Evolutionary conservation across 2,888 invertebrate genomes (phyloP).

Genomic region (Acanthosoma haemorrhoidale): DNA sequence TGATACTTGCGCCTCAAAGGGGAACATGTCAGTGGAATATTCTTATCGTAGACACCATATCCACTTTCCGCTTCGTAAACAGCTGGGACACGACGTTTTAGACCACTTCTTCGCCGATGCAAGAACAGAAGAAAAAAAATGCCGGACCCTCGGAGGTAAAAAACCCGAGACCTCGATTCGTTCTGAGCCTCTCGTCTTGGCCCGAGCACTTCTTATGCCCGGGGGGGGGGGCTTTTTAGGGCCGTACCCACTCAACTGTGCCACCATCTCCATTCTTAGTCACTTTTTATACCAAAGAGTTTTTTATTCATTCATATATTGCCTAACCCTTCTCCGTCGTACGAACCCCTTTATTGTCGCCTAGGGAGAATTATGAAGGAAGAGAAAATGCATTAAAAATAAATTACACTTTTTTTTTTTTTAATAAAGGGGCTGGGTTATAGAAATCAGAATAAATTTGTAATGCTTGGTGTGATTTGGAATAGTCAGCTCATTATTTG

Average conservation of each 20-base stretch:
- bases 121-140: not conserved
- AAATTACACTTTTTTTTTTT: not conserved
- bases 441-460: too few relatives aligned
- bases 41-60: too few relatives aligned
- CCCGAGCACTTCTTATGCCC: not conserved
- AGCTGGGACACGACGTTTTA: too few relatives aligned
- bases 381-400: not conserved
- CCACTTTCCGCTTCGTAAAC: too few relatives aligned
- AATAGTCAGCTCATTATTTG: too few relatives aligned
- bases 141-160: not conserved
- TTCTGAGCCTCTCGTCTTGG: not conserved
- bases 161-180: conserved; percentile 8
- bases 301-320: not conserved
- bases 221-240: conserved; percentile 1
- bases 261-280: not conserved
- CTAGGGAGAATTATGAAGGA: not conserved
- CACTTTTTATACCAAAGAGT: not conserved
- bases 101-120: not conserved
- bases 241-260: conserved; percentile 9
- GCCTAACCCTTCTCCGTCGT: not conserved
- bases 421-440: too few relatives aligned
- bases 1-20: too few relatives aligned
- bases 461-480: too few relatives aligned
- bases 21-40: too few relatives aligned
- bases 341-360: not conserved